phyloP scores from a whole-genome alignment of 2,113 vertebrate genomes.

The Oncorhynchus keta region DNA sequence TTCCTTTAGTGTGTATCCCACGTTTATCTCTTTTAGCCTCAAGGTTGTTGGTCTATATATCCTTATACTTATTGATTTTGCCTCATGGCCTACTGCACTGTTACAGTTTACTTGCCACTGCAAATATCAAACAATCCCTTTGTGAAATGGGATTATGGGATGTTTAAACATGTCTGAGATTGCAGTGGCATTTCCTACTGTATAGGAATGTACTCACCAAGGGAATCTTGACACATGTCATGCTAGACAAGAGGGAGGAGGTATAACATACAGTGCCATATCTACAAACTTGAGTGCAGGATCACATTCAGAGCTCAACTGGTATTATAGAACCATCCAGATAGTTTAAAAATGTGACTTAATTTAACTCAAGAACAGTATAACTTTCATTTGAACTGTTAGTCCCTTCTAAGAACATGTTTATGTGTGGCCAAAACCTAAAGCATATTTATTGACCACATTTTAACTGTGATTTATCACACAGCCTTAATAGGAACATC shows the following conservation, averaged over 20 bases:
- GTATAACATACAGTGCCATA: too few relatives aligned
- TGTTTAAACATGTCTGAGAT: constrained; percentile 65
- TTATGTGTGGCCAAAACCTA: too few relatives aligned
- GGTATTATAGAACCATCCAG: too few relatives aligned
- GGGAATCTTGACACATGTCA: not conserved
- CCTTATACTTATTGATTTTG: constrained; percentile 55
- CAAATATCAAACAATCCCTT: constrained; percentile 67
- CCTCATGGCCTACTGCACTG: constrained; percentile 30
- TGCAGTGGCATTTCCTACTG: constrained; percentile 39
- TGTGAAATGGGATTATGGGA: constrained; percentile 63
- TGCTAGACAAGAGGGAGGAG: not conserved
- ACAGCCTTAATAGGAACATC: not conserved
- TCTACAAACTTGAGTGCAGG: too few relatives aligned
- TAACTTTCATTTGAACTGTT: too few relatives aligned
- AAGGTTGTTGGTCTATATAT: constrained; percentile 18
- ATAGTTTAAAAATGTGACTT: too few relatives aligned
- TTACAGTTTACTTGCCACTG: constrained; percentile 59
- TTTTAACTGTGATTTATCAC: not conserved
- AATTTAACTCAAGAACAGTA: too few relatives aligned
- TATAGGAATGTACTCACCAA: not conserved
- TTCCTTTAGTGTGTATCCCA: not conserved
- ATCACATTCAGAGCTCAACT: too few relatives aligned
- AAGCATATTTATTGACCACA: not conserved
- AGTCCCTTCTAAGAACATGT: too few relatives aligned
- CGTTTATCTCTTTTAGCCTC: not conserved